These are phyloP conservation scores for Nerophis ophidion DNA, from an alignment of 2,113 vertebrate genomes.

Conservation along the genomic window DNA sequence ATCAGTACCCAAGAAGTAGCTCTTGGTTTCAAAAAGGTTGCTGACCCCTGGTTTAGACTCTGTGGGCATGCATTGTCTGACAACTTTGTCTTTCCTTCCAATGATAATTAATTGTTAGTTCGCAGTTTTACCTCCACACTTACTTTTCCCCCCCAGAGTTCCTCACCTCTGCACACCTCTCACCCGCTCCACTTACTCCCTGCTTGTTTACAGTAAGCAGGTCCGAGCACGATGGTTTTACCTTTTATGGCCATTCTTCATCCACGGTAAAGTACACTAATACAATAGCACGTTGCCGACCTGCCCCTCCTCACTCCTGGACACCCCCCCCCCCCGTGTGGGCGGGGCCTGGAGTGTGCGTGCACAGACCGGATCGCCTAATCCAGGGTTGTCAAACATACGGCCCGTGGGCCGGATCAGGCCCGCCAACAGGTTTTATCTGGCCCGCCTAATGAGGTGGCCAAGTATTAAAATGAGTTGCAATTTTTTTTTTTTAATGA, in stretches of 20 bases:
- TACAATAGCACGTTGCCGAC: conserved; percentile 52
- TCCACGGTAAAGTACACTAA: conserved; percentile 62
- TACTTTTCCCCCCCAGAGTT: conserved; percentile 36
- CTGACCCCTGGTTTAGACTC: no score
- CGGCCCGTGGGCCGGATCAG: no score
- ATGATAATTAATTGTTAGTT: background rate
- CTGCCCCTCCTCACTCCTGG: conserved; percentile 55
- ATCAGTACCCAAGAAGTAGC: no score
- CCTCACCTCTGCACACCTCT: conserved; percentile 61
- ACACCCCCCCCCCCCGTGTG: conserved; percentile 41
- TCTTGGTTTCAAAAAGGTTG: no score
- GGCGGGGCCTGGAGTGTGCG: conserved; percentile 31
- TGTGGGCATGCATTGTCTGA: no score
- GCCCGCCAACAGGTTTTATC: no score
- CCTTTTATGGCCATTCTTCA: conserved; percentile 72
- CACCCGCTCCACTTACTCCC: conserved; percentile 50
- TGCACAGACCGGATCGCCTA: conserved; percentile 9
- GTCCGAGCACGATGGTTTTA: conserved; percentile 58
- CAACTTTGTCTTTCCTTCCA: no score
- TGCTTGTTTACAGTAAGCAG: conserved; percentile 72
- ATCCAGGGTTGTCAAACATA: no score
- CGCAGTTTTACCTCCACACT: conserved; percentile 1
- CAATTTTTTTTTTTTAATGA: no score
- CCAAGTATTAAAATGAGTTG: no score
- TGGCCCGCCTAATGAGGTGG: no score